These are phyloP conservation scores for Lepidurus arcticus DNA, from an alignment of 1,140 invertebrate genomes.

Conservation along the genomic window DNA sequence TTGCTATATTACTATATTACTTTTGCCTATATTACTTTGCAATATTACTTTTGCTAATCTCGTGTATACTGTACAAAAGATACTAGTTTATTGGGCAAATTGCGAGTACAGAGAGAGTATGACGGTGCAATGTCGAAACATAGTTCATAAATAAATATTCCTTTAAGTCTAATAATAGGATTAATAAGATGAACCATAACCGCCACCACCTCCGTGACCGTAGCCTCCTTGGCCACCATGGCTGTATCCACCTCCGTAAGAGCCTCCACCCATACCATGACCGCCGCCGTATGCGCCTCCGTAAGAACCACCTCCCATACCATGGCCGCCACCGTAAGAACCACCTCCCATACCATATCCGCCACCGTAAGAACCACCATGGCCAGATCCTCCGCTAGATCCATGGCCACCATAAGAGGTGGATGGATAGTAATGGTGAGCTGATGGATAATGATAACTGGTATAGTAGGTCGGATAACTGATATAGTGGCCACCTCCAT, in stretches of 20 bases:
- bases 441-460: background rate
- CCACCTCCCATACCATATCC: background rate
- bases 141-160: background rate
- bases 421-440: conserved; percentile 2
- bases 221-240: background rate
- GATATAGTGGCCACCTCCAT: conserved; percentile 6
- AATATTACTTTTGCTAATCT: too few relatives aligned
- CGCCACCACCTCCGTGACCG: background rate
- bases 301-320: background rate
- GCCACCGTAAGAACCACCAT: background rate
- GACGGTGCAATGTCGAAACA: too few relatives aligned
- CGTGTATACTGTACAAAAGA: too few relatives aligned
- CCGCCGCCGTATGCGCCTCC: background rate
- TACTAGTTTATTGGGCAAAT: too few relatives aligned
- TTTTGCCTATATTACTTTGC: too few relatives aligned
- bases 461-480: background rate
- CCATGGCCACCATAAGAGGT: background rate
- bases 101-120: too few relatives aligned
- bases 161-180: background rate
- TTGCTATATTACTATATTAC: too few relatives aligned
- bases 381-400: background rate
- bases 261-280: background rate
- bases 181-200: background rate
- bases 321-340: background rate
- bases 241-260: background rate